Conservation (phyloP, 2,113 vertebrate species). For the Ceyx margarethae region DNA sequence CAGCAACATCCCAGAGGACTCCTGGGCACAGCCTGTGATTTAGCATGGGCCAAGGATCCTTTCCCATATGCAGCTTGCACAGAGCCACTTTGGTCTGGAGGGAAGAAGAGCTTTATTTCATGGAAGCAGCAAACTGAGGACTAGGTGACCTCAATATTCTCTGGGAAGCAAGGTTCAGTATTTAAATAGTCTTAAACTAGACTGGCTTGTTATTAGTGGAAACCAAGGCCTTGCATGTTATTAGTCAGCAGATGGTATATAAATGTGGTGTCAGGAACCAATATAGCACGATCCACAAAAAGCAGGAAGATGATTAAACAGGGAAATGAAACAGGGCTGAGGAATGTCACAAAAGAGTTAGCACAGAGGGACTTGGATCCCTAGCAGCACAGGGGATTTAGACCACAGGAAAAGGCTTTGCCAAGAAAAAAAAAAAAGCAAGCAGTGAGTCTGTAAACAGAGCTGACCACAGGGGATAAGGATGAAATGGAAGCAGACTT, state of each 20-base stretch:
- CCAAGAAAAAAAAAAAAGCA: not conserved
- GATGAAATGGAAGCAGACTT: slow-evolving; percentile 41
- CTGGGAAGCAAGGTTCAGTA: not conserved
- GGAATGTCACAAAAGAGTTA: slow-evolving; percentile 13
- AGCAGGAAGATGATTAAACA: slow-evolving; percentile 42
- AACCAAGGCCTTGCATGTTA: not conserved
- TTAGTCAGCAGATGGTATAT: slow-evolving; percentile 48
- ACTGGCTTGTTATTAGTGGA: not conserved
- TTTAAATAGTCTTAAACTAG: not conserved
- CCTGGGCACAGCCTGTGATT: not conserved
- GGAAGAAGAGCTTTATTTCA: not conserved
- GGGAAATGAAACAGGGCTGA: slow-evolving; percentile 9
- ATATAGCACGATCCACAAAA: slow-evolving; percentile 3
- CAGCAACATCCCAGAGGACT: not conserved
- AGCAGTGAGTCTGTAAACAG: slow-evolving; percentile 31
- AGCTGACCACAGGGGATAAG: slow-evolving; percentile 25
- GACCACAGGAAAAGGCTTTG: not conserved
- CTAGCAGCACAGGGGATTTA: not conserved
- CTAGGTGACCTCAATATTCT: not conserved
- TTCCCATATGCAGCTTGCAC: not conserved
- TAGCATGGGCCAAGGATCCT: not conserved
- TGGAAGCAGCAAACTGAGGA: not conserved
- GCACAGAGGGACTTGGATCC: not conserved
- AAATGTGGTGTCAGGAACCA: slow-evolving; percentile 31
- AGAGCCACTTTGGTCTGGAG: not conserved